Evolutionary conservation across 2,888 invertebrate genomes (phyloP).

Genomic region (Dilophus febrilis): DNA sequence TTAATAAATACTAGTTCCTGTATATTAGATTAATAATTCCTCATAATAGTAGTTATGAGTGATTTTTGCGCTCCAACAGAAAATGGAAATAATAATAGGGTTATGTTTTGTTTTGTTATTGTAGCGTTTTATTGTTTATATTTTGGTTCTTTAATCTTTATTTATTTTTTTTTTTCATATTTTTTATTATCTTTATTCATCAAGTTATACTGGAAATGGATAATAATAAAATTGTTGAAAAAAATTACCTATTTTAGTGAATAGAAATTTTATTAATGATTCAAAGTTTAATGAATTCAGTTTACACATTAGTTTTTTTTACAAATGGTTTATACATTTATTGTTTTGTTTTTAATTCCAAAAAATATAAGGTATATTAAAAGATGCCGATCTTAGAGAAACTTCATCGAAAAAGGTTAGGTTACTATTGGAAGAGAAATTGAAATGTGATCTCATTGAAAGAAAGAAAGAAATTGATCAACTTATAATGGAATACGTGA

Average conservation of each 20-base stretch:
- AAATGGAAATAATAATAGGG: not conserved
- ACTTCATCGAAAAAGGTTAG: constrained; percentile 83
- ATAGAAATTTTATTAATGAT: no score
- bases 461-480: constrained; percentile 79
- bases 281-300: not conserved
- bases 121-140: not conserved
- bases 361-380: constrained; percentile 52
- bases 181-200: constrained; percentile 2
- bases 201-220: not conserved
- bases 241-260: no score
- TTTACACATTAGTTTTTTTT: not conserved
- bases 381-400: constrained; percentile 67
- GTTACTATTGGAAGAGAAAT: constrained; percentile 63
- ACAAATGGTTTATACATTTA: not conserved
- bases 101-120: not conserved
- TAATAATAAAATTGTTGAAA: not conserved
- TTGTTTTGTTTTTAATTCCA: not conserved
- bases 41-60: no score
- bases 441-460: constrained; percentile 54
- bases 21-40: no score
- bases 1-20: no score
- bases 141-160: not conserved
- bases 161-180: not conserved
- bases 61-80: no score
- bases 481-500: constrained; percentile 63